Evolutionary conservation across 2,888 invertebrate species (phyloP), one percentile per base, ranked within the genome.

Genomic region (Lysandra coridon): DNA sequence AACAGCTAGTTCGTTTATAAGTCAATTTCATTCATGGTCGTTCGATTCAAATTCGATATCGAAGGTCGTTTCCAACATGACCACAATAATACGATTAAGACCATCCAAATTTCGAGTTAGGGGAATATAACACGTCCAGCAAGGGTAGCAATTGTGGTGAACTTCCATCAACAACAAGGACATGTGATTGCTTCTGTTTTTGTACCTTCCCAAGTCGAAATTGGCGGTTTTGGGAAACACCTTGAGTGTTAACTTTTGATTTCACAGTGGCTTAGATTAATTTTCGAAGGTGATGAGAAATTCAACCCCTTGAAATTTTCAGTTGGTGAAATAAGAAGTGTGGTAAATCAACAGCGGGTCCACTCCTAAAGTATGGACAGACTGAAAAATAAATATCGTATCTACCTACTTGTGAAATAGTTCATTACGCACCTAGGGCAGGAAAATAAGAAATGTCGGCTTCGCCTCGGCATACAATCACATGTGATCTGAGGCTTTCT

Each of bases 101-200:
- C 33, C 23, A 7, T 30, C 64, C 23, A 33, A 69, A 69, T 69
- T 69, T 33, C 37, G 14, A 69, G 33, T 64, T 64, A 30, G 30
- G 64, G 64, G 4, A 64, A 23, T 64, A 4, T 37, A 69, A 37
- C 33, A 64, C 64, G 64, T 69, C 2, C 69, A 14, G 4, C 30
- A 69, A 23, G 33, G 64, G 62, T 12, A 69, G 17, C 69, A 17
- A 17, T 69, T 69, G 69, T 1, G 69, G 69, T 69, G 33, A 17
- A 37, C 37, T 69, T 69, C 69, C 33, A 69, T 69, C 69, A 37
- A 37, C 12, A 12, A 69, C 69, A 69, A 37, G 69, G 33, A 69
- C 69, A 69, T 69, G 69, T 69, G 69, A 69, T 69, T 69, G 69
- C 37, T 69, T 4, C 64, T 14, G 69, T 69, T 69, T 64, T 64